phyloP scores from a whole-genome alignment of 64 coral and sea anemone species.

The Montipora efflorescens region DNA sequence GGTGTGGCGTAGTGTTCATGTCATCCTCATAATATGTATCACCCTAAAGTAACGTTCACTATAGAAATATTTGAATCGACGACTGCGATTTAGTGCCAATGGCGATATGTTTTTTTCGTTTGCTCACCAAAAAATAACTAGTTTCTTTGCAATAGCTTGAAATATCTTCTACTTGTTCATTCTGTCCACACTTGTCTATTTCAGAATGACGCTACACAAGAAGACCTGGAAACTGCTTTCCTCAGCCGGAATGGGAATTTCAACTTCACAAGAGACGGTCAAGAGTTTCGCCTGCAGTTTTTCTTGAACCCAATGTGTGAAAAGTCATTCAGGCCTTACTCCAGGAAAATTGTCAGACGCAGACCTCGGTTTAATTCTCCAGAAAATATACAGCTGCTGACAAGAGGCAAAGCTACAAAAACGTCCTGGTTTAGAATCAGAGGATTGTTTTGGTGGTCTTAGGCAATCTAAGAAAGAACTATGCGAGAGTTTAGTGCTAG shows the following conservation, averaged over 20 bases:
- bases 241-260: conserved; percentile 80
- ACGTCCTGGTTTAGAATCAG: conserved; percentile 20
- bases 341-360: conserved; percentile 46
- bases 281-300: conserved; percentile 83
- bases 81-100: too few relatives aligned
- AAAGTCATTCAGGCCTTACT: conserved; percentile 80
- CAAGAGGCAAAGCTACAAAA: background rate
- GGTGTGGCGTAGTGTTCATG: background rate
- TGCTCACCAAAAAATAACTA: too few relatives aligned
- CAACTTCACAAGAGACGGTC: conserved; percentile 58
- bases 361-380: conserved; percentile 54
- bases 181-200: background rate
- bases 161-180: background rate
- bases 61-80: too few relatives aligned
- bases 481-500: too few relatives aligned
- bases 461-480: background rate
- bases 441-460: conserved; percentile 7
- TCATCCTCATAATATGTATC: too few relatives aligned
- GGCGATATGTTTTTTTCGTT: too few relatives aligned
- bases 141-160: background rate
- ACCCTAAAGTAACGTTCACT: too few relatives aligned
- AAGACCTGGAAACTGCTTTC: conserved; percentile 78
- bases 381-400: conserved; percentile 33
- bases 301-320: conserved; percentile 93
- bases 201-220: conserved; percentile 70